These are phyloP conservation scores for Callaeas wilsoni DNA, from an alignment of 2,113 vertebrate species.

Conservation along the genomic window DNA sequence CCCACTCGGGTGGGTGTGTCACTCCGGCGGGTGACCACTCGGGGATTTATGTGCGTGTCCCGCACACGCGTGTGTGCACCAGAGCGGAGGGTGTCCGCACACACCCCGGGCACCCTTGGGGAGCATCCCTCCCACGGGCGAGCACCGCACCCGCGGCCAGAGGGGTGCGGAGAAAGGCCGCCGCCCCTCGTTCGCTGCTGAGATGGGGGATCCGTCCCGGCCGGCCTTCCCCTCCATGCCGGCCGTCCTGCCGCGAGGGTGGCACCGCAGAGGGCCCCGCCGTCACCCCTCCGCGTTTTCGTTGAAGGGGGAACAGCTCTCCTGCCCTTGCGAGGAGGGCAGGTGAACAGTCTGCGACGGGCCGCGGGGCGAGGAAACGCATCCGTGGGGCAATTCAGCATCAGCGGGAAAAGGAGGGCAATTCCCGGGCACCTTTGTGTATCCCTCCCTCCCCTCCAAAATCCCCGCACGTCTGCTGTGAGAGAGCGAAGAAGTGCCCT, in stretches of 20 bases:
- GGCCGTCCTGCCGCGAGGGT: not conserved
- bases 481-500: not conserved
- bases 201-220: not conserved
- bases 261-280: not conserved
- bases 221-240: not conserved
- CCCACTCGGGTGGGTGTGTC: not conserved
- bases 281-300: not conserved
- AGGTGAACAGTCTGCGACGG: not conserved
- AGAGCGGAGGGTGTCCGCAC: not conserved
- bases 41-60: fast-evolving
- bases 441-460: fast-evolving
- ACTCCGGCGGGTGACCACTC: not conserved
- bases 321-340: not conserved
- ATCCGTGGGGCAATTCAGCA: not conserved
- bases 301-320: not conserved
- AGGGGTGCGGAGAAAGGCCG: not conserved
- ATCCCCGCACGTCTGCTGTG: not conserved
- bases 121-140: not conserved
- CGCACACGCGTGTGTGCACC: not conserved
- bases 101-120: not conserved
- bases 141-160: not conserved
- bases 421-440: not conserved
- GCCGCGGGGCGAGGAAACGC: not conserved
- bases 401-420: not conserved
- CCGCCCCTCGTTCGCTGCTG: not conserved